A percentile compares a stretch with the other conserved stretches of the same genome.
These are phyloP conservation scores for Apteryx mantelli DNA, from an alignment of 2,113 vertebrate species.

Conservation along the genomic window DNA sequence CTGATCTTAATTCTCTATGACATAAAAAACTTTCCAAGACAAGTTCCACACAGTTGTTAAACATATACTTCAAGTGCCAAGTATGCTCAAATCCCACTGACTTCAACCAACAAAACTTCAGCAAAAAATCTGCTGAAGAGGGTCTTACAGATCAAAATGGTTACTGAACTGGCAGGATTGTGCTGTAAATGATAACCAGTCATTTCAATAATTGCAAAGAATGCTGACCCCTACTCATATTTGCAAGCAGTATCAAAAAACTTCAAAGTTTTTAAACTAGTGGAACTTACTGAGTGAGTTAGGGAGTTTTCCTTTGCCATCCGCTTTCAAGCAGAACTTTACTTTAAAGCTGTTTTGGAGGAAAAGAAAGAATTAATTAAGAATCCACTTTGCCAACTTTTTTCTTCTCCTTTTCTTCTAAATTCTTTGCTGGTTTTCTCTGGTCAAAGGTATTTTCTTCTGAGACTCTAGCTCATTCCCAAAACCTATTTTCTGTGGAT, in stretches of 20 bases:
- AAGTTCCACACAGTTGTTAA: background rate
- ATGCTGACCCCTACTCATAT: background rate
- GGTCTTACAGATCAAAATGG: accelerated
- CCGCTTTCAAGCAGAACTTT: slow-evolving; percentile 92
- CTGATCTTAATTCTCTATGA: background rate
- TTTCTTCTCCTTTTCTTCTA: background rate
- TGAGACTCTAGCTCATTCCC: background rate
- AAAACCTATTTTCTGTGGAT: background rate
- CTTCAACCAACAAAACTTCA: background rate
- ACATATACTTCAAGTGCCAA: background rate
- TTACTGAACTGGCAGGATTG: background rate
- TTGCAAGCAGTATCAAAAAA: background rate
- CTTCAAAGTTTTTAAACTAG: background rate
- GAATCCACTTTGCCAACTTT: background rate
- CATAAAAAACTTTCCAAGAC: background rate
- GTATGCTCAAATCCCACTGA: background rate
- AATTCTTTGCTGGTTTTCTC: background rate
- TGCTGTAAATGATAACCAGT: background rate
- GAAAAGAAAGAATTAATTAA: background rate
- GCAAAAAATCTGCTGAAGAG: background rate
- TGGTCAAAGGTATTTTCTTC: background rate
- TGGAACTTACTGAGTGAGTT: slow-evolving; percentile 84
- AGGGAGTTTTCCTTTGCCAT: slow-evolving; percentile 83
- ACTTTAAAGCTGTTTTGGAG: slow-evolving; percentile 87
- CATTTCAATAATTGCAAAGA: background rate